Evolutionary conservation across 2,888 invertebrate species (phyloP), one percentile per base, ranked within the genome.

Genomic region (Theodoxus fluviatilis): DNA sequence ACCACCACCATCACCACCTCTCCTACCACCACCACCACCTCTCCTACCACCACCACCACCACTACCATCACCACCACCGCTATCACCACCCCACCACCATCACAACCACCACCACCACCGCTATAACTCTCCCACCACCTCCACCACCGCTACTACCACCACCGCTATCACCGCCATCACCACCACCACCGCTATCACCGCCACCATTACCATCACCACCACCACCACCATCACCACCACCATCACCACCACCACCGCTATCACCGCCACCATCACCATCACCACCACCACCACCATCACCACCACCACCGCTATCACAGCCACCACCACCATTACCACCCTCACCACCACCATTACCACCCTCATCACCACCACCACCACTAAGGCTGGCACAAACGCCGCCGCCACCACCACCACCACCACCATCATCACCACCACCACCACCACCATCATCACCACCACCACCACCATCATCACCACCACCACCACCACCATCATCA

Each of bases 191-290:
- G 12, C 15, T 12, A 28, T 7, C 15, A 28, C 31, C 25, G 7
- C 57, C 57, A 15, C 25, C 15, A 9, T n/a, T 25, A n/a, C 25
- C 25, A 57, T 57, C 57, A 25, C 57, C 57, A 57, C 25, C 57
- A 57, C 57, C 15, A 25, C 57, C 15, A 57, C 25, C 25, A 57
- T 22, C 57, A 57, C 57, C 57, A 57, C 25, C 57, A 57, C 15
- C 15, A 57, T n/a, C 12, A 15, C 15, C 57, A 15, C 15, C 25
- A 57, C 22, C 57, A 57, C 57, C 15, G 57, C 25, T 22, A 57
- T 22, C 57, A 57, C 25, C 57, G 18, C 47, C 47, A 43, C 18
- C 47, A 18, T 18, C 47, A 12, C 18, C 47, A 43, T 18, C 12
- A 43, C 47, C 12, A 15, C 47, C 12, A 15, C 47, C 12, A 12